phyloP scores from a whole-genome alignment of 2,888 invertebrate genomes.

The Amitus sp. region DNA sequence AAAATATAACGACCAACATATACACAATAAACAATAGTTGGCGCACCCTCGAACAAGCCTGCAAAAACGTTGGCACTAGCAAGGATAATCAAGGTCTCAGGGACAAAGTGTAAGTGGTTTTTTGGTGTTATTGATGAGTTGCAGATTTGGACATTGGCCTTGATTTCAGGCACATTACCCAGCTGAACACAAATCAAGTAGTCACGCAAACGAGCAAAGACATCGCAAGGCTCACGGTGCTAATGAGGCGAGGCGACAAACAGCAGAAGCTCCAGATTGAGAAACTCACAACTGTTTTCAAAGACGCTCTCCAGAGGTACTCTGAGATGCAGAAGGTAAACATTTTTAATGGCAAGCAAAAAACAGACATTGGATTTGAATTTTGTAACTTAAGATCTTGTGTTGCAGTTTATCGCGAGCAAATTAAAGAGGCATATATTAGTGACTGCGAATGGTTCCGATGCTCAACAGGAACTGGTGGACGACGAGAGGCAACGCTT shows the following conservation, averaged over 20 bases:
- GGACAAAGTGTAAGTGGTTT: constrained; percentile 71
- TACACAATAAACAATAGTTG: constrained; percentile 81
- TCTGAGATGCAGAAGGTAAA: constrained; percentile 81
- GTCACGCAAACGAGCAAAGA: constrained; percentile 80
- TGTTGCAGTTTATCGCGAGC: constrained; percentile 55
- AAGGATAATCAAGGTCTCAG: constrained; percentile 77
- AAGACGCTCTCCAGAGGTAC: constrained; percentile 81
- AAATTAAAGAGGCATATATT: constrained; percentile 61
- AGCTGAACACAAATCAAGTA: constrained; percentile 78
- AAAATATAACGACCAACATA: constrained; percentile 84
- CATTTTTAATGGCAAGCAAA: too few relatives aligned
- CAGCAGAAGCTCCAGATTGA: constrained; percentile 86
- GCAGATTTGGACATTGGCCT: too few relatives aligned
- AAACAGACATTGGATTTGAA: not conserved
- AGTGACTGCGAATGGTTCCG: constrained; percentile 46
- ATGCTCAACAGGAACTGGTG: constrained; percentile 44
- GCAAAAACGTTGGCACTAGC: constrained; percentile 79
- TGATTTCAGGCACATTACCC: constrained; percentile 74
- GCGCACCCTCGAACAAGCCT: constrained; percentile 76
- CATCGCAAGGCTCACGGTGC: constrained; percentile 76
- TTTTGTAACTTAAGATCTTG: too few relatives aligned
- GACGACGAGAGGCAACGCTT: constrained; percentile 53
- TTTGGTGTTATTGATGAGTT: constrained; percentile 3
- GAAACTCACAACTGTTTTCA: constrained; percentile 84
- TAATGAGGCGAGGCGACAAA: constrained; percentile 79